Conservation (phyloP, 2,113 vertebrate genomes). For the Haemorhous mexicanus region DNA sequence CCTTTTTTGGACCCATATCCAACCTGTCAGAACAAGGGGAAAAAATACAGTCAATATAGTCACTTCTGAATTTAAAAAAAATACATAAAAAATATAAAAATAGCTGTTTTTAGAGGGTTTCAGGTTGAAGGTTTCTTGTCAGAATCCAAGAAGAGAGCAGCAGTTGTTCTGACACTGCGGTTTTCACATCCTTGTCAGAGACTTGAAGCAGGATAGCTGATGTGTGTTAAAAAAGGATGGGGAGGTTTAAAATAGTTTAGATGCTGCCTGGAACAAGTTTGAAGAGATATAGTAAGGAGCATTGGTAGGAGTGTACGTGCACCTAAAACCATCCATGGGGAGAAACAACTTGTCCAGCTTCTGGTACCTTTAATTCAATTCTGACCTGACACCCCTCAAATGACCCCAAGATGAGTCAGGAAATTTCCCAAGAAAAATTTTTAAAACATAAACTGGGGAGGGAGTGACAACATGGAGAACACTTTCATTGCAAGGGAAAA, state of each 20-base stretch:
- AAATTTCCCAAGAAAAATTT: background rate
- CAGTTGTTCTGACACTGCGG: conserved; percentile 79
- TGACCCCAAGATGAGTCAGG: background rate
- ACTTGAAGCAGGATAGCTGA: conserved; percentile 74
- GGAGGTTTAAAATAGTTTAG: conserved; percentile 77
- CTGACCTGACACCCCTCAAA: background rate
- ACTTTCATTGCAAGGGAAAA: background rate
- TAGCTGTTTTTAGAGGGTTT: conserved; percentile 65
- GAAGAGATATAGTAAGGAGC: conserved; percentile 60
- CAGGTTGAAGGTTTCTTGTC: conserved; percentile 72
- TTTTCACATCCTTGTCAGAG: conserved; percentile 79
- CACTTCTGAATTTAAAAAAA: background rate
- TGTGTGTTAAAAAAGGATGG: conserved; percentile 74
- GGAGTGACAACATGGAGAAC: background rate
- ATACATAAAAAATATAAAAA: conserved; percentile 40
- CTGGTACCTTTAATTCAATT: fast-evolving
- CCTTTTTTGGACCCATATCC: background rate
- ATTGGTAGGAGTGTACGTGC: conserved; percentile 53
- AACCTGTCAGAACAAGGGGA: background rate
- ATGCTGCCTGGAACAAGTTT: conserved; percentile 65
- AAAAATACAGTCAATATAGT: conserved; percentile 34
- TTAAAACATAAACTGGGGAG: background rate
- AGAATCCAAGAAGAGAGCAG: conserved; percentile 73
- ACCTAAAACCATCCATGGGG: conserved; percentile 32
- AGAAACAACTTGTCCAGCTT: background rate